Base-by-base conservation (phyloP, 2,113 vertebrate species). In the Polypterus senegalus region DNA sequence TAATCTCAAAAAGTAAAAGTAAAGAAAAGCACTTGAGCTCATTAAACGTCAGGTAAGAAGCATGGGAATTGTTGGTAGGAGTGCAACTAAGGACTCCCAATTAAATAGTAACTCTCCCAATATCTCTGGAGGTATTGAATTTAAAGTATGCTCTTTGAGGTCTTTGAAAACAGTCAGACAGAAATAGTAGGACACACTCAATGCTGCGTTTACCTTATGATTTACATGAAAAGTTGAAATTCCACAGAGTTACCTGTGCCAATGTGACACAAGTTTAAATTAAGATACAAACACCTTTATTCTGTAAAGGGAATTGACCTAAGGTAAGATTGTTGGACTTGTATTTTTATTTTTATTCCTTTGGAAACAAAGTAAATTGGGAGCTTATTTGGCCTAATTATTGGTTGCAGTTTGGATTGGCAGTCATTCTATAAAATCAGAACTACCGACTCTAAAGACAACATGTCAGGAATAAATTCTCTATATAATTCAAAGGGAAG, bases 401-500 rank as follows among this genome's bases (percentile, higher is more conserved):
- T 56, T 48, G 6, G 62, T 53, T 49, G 46, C 54, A 48, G 57
- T 45, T n/a, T 55, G 27, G 49, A 47, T n/a, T 59, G 46, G 45
- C 43, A 45, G 46, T 55, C 58, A 48, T 43, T 51, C 44, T 11
- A 52, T 7, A 27, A 65, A 3, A 54, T 51, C 48, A n/a, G 11
- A 45, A 54, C 11, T 58, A 57, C 6, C 11, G 49, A 49, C 6
- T 45, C 5, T 59, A 10, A 47, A 47, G 43, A 46, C 49, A 52
- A 59, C 47, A 54, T 55, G 60, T 66, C 11, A 60, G 6, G 54
- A 5, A 27, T 27, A 70, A 65, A 73, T 74, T 74, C 73, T 67
- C 67, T 69, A 61, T 48, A 62, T 74, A 78, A 79, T 78, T 78
- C 73, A 80, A 83, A 77, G 70, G 75, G 62, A 49, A 54, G 47